Evolutionary conservation across 2,888 invertebrate genomes (phyloP).

Genomic region (Strigamia crassipes): DNA sequence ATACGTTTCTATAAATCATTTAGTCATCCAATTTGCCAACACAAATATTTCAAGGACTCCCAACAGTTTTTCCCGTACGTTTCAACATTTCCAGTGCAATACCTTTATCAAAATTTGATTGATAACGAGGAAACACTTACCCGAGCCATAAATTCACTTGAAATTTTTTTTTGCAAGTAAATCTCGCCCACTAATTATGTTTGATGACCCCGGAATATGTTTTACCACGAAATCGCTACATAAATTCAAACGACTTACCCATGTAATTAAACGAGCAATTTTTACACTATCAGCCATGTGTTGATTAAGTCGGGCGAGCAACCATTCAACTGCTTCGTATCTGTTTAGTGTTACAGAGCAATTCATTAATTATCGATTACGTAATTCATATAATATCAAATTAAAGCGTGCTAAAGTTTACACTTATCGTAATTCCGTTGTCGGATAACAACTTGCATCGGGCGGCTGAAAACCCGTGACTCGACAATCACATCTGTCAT

Average conservation of each 20-base stretch:
- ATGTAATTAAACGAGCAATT: constrained; percentile 8
- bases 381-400: background rate
- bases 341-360: background rate
- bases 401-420: background rate
- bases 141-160: background rate
- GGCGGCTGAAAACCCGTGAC: background rate
- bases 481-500: background rate
- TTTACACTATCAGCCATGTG: background rate
- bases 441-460: too few relatives aligned
- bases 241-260: background rate
- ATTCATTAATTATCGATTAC: background rate
- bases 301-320: background rate
- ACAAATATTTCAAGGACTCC: background rate
- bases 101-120: background rate
- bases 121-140: background rate
- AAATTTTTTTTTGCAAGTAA: too few relatives aligned
- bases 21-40: background rate
- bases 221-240: background rate
- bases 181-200: background rate
- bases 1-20: background rate
- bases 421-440: background rate
- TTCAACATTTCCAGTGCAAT: background rate
- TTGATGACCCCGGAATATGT: background rate
- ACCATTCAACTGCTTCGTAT: background rate
- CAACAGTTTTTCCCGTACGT: background rate